These are phyloP conservation scores for Petrosia ficiformis DNA, from an alignment of 37 sponge, comb jelly and placozoan genomes.

Conservation along the genomic window DNA sequence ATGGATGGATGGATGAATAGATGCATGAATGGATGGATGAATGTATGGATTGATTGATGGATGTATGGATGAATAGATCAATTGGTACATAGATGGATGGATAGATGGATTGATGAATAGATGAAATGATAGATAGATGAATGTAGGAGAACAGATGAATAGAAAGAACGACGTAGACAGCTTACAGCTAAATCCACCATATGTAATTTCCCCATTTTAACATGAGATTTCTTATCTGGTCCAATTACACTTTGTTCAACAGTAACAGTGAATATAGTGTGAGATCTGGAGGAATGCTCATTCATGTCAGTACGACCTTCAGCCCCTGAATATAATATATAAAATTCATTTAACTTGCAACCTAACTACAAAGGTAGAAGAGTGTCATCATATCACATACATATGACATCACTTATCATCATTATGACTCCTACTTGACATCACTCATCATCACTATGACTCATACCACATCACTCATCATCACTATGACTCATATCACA, in stretches of 20 bases:
- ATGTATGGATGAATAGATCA: neutral
- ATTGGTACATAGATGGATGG: no score
- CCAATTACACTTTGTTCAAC: slow-evolving; percentile 89
- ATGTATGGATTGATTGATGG: neutral
- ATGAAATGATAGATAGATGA: no score
- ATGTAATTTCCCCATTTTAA: slow-evolving; percentile 96
- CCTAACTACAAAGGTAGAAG: no score
- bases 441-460: neutral
- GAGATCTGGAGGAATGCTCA: slow-evolving; percentile 93
- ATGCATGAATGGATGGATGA: no score
- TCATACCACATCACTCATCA: neutral
- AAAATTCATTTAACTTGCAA: no score
- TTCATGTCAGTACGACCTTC: slow-evolving; percentile 84
- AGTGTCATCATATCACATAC: no score
- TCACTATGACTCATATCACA: neutral
- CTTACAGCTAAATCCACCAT: slow-evolving; percentile 95
- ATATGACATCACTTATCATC: no score
- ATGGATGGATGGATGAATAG: slow-evolving; percentile 5
- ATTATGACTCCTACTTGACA: neutral
- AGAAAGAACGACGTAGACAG: no score
- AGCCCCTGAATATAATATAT: slow-evolving; percentile 21
- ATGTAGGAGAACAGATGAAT: neutral
- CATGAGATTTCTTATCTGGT: slow-evolving; percentile 78
- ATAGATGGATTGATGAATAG: no score
- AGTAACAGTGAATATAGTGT: slow-evolving; percentile 95